phyloP scores from a whole-genome alignment of 1,140 invertebrate genomes.

The Drosophila kepulauana region DNA sequence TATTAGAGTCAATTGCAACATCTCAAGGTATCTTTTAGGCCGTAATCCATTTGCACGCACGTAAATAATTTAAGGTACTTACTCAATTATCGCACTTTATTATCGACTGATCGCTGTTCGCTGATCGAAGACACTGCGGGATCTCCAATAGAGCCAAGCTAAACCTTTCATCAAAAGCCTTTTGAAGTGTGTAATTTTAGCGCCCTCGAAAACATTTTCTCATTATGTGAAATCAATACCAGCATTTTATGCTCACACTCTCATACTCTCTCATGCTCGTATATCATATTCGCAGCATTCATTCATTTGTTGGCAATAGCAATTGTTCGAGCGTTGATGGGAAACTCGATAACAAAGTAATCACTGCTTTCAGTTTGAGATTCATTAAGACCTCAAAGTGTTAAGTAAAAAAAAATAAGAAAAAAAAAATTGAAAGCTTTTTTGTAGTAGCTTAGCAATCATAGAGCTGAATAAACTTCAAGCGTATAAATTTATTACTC shows the following conservation, averaged over 20 bases:
- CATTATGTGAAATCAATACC: conserved; percentile 75
- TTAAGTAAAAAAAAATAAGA: not conserved
- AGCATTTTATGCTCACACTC: conserved; percentile 57
- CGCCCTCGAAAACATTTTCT: conserved; percentile 43
- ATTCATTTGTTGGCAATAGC: conserved; percentile 32
- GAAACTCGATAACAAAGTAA: conserved; percentile 29
- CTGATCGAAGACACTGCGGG: conserved; percentile 35
- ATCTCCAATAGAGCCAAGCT: conserved; percentile 1
- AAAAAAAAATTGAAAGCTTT: conserved; percentile 1
- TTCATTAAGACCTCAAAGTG: conserved; percentile 23
- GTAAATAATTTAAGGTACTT: conserved; percentile 35
- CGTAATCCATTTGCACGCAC: conserved; percentile 4
- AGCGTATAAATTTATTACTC: not conserved
- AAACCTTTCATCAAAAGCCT: conserved; percentile 58
- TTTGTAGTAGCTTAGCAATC: not conserved
- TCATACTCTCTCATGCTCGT: not conserved
- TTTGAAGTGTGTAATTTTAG: conserved; percentile 55
- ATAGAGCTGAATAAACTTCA: not conserved
- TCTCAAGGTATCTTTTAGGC: conserved; percentile 2
- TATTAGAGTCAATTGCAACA: conserved; percentile 12
- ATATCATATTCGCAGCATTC: conserved; percentile 20
- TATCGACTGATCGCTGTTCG: conserved; percentile 16
- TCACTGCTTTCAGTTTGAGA: conserved; percentile 4
- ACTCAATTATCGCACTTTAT: conserved; percentile 41
- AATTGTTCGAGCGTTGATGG: conserved; percentile 36